Evolutionary conservation across 2,888 invertebrate species (phyloP), one percentile per base, ranked within the genome.

Genomic region (Patella ulyssiponensis): DNA sequence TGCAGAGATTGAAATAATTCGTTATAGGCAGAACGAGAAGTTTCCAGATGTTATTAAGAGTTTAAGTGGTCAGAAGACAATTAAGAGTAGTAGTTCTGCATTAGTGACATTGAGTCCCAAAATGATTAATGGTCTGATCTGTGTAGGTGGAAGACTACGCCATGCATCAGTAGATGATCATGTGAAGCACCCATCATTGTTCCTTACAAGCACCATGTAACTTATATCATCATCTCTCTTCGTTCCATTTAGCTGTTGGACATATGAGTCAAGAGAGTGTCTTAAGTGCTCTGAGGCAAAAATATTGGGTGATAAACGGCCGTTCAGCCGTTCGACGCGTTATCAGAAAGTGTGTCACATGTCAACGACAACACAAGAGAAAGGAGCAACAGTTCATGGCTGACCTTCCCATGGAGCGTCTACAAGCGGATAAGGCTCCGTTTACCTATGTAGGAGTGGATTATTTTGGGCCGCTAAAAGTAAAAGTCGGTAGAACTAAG

Each of bases 401-500:
- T n/a, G 70, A 70, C 17, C 14, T 70, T 17, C 52, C 11, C 23
- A 12, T 52, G 27, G n/a, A 56, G 17, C n/a, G 74, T 9, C 53
- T 54, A 12, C n/a, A 69, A 20, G 15, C 73, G 7, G 44, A 44
- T 44, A 44, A 44, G 44, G 44, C 44, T 44, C 44, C 44, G 44
- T 44, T 44, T 44, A 44, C 44, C 7, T 44, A 44, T 44, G 44
- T 7, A 7, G 44, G 7, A 44, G 44, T 44, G 5, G 81, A 78
- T 58, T 80, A 76, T 51, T 80, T 80, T 74, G 80, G 78, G 11
- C 76, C 80, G 0, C 80, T 74, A 69, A 11, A 17, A 15, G 56
- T 79, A 11, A 81, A 81, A 74, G n/a, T 73, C n/a, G 80, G 80
- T 2, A 54, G 79, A 27, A 20, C 44, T 11, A 70, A 17, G 3